Base-by-base conservation (phyloP, 2,888 invertebrate species). In the Hypomecis punctinalis region DNA sequence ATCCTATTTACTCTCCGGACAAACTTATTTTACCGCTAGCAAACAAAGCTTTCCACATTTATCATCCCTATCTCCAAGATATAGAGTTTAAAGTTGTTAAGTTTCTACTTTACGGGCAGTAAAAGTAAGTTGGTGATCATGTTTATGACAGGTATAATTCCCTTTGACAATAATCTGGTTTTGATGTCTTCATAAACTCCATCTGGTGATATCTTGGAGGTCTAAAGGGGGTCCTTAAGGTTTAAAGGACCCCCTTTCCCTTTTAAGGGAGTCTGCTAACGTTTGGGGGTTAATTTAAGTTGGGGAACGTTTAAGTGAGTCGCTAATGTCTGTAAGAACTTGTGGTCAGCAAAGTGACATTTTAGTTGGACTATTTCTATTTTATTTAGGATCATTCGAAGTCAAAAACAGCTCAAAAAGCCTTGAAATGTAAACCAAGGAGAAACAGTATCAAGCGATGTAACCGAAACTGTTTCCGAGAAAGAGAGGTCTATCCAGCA, bases 181-280 rank as follows among this genome's bases (percentile, higher is more conserved):
- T 82, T 86, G 88, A 88, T 88, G 83, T 78, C 83, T 80, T 79
- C 76, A 82, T 85, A 81, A 81, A 88, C 83, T 83, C 86, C 81
- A 79, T 79, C 74, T 70, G 68, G 71, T 72, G 74, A 69, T 79
- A 78, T 77, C 77, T 71, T 58, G 69, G 75, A 77, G 76, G 70
- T 66, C 67, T 66, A 57, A 71, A 75, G 74, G 68, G 49, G 75
- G 74, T 78, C 72, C 55, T 65, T 71, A 70, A 71, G 74, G 76
- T 76, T 23, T 23, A 23, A 23, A 23, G 23, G 23, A 23, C 23
- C 23, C 23, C 23, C 23, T 23, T 23, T 23, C 23, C 23, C 23
- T 23, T 23, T 23, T 23, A 23, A 23, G 23, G 23, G 23, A 23
- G 23, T 23, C 23, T 23, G 23, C 23, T 23, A 23, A 23, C 23